Conservation (phyloP, 1,140 invertebrate genomes). For the Drosophila gunungcola region DNA sequence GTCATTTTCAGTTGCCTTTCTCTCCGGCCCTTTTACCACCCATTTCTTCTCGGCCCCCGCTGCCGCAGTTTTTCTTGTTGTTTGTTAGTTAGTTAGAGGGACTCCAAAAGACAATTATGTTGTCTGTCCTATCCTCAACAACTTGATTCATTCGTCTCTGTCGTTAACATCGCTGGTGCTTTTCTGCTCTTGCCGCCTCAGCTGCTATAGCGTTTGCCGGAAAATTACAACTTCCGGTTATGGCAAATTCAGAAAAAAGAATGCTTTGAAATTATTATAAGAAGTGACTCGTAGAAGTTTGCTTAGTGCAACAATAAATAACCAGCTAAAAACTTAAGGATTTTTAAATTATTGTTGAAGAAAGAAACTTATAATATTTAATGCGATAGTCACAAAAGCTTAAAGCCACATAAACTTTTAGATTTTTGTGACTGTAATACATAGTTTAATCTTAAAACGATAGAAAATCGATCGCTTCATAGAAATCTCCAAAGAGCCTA, state of each 20-base stretch:
- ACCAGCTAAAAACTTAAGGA: conserved; percentile 2
- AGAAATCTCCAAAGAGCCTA: too few relatives aligned
- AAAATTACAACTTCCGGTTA: conserved; percentile 39
- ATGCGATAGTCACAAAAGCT: background rate
- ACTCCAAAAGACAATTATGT: conserved; percentile 74
- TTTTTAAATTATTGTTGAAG: background rate
- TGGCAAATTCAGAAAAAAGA: conserved; percentile 19
- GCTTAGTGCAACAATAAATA: conserved; percentile 25
- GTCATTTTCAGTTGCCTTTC: conserved; percentile 67
- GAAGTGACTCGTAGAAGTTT: conserved; percentile 22
- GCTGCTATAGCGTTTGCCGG: conserved; percentile 18
- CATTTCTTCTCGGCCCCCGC: background rate
- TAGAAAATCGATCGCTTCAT: too few relatives aligned
- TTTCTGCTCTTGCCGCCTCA: conserved; percentile 13
- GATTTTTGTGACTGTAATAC: too few relatives aligned
- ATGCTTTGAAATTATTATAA: conserved; percentile 30
- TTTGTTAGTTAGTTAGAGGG: conserved; percentile 51
- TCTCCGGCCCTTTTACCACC: conserved; percentile 3
- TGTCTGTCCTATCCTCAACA: conserved; percentile 49
- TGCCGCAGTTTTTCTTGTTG: conserved; percentile 34
- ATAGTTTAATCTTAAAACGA: too few relatives aligned
- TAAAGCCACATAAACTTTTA: background rate
- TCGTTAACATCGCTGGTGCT: conserved; percentile 24
- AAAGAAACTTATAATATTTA: too few relatives aligned
- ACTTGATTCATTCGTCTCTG: conserved; percentile 75